Base-by-base conservation (phyloP, 2,113 vertebrate genomes). In the Manacus vitellinus region DNA sequence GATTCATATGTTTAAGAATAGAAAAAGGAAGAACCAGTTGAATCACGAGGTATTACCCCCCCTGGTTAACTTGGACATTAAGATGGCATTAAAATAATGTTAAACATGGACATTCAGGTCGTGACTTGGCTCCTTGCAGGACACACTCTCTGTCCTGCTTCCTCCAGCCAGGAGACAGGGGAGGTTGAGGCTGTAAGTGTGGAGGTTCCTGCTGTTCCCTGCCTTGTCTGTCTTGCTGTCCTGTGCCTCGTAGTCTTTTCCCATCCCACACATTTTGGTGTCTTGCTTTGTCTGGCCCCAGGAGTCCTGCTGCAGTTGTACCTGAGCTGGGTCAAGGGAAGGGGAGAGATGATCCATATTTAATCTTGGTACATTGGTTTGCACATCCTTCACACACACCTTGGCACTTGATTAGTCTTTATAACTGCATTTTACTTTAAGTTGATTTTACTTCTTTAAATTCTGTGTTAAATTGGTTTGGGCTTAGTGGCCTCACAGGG, bases 251-350 rank as follows among this genome's bases (percentile, higher is more conserved):
- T 22, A 22, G 9, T 39, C n/a, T 71, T 72, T 43, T 47, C n/a
- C 46, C 24, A 37, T 8, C 21, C 12, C n/a, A 28, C 5, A 4
- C 1, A 0, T 77, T 63, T 10, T 2, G 6, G 6, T 61, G 39
- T n/a, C 19, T 41, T 46, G 28, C 31, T 76, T 35, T 46, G 14
- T 54, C 37, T 44, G 47, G n/a, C 33, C 37, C 80, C 10, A 20
- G 21, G 15, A 8, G 7, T 76, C 12, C 28, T 19, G 10, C 58
- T 70, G 49, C 19, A 49, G 0, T 25, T 62, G 13, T 6, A 4
- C 52, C 46, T 30, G 23, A 37, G 22, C 20, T 51, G 35, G 14
- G 13, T 13, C 24, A 35, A 15, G 14, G 28, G 3, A 59, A n/a
- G 22, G 63, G 23, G 27, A 49, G 31, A 78, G 5, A 6, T 9